These are phyloP conservation scores for Eilema sororculum DNA, from an alignment of 2,888 invertebrate species.

Conservation along the genomic window DNA sequence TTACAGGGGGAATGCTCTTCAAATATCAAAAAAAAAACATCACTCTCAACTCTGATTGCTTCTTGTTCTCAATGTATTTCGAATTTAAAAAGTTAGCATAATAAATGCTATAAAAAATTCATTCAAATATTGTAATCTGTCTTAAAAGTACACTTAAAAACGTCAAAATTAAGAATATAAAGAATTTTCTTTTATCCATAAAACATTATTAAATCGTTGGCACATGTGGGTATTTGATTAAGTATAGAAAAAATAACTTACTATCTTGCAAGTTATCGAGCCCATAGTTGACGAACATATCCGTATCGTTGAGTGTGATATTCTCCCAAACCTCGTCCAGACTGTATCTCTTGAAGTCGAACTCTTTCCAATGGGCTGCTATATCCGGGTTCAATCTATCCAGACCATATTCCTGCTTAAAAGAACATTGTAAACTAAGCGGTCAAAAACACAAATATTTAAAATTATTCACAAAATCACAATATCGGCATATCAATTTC, in stretches of 20 bases:
- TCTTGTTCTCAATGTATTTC: too few species aligned
- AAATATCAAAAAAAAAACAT: too few species aligned
- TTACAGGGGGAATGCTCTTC: too few species aligned
- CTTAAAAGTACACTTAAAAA: too few species aligned
- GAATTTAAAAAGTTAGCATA: too few species aligned
- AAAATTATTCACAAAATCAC: not conserved
- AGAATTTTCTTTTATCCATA: too few species aligned
- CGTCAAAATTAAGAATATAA: too few species aligned
- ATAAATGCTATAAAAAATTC: too few species aligned
- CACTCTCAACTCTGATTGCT: too few species aligned
- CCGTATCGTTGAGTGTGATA: conserved; percentile 85
- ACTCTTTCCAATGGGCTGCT: conserved; percentile 85
- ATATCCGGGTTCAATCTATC: conserved; percentile 77
- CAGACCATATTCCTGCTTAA: conserved; percentile 80
- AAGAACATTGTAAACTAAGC: conserved; percentile 21
- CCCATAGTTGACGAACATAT: conserved; percentile 86
- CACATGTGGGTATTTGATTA: not conserved
- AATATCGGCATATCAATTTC: not conserved
- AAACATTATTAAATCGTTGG: too few species aligned
- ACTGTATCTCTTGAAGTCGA: conserved; percentile 85
- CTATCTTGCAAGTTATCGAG: conserved; percentile 80
- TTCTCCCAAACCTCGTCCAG: conserved; percentile 88
- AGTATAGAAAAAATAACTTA: conserved; percentile 62
- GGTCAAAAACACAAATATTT: too few species aligned
- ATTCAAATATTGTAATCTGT: too few species aligned